Conservation (phyloP, 30 jellyfish, hydroid and myxozoan species). For the Cassiopea andromeda region DNA sequence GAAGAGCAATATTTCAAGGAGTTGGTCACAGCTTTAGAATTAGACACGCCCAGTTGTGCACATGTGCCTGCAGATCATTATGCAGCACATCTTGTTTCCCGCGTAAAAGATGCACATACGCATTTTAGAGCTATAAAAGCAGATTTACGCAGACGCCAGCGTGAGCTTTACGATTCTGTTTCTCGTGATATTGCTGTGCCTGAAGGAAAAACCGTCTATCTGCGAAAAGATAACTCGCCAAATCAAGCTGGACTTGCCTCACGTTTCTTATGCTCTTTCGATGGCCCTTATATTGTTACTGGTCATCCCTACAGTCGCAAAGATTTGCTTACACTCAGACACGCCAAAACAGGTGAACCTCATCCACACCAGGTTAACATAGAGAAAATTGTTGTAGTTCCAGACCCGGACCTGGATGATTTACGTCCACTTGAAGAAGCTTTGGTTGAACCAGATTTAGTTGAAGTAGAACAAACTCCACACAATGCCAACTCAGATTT, state of each 20-base stretch:
- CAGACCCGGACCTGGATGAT: not conserved
- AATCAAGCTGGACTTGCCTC: too few relatives aligned
- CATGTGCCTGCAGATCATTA: slow-evolving; percentile 24
- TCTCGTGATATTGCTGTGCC: slow-evolving; percentile 8
- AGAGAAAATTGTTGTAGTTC: slow-evolving; percentile 12
- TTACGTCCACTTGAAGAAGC: not conserved
- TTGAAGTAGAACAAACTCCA: not conserved
- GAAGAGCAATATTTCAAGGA: too few relatives aligned
- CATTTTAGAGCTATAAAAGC: not conserved
- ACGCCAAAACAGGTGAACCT: slow-evolving; percentile 7
- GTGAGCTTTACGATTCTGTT: slow-evolving; percentile 14
- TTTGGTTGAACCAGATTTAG: not conserved
- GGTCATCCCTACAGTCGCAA: slow-evolving; percentile 3
- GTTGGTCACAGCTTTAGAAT: too few relatives aligned
- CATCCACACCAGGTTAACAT: slow-evolving; percentile 14
- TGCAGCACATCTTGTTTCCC: not conserved
- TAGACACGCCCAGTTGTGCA: too few relatives aligned
- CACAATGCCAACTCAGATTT: slow-evolving; percentile 4
- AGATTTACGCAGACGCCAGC: slow-evolving; percentile 23
- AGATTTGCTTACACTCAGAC: slow-evolving; percentile 9
- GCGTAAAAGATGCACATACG: slow-evolving; percentile 1
- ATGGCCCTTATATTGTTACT: too few relatives aligned
- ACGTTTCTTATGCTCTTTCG: too few relatives aligned
- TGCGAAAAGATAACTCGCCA: slow-evolving; percentile 11
- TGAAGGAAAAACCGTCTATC: slow-evolving; percentile 8